These are phyloP conservation scores for Cosmorhoe ocellata DNA, from an alignment of 2,888 invertebrate genomes.

Conservation along the genomic window DNA sequence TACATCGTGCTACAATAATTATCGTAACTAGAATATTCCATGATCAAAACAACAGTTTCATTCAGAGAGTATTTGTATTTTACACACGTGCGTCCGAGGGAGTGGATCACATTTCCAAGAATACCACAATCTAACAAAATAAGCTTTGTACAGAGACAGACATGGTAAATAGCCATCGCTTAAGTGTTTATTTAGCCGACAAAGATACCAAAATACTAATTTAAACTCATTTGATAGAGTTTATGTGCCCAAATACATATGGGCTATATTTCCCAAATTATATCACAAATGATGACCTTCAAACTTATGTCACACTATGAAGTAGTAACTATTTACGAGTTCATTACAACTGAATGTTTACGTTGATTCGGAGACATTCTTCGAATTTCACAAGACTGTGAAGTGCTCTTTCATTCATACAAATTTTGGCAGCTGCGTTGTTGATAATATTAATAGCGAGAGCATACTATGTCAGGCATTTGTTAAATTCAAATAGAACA, in stretches of 20 bases:
- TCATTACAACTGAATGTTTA: conserved; percentile 24
- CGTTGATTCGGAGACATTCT: conserved; percentile 19
- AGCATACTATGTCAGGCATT: conserved; percentile 33
- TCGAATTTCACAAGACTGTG: conserved; percentile 13
- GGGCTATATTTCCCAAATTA: conserved; percentile 4
- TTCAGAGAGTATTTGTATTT: conserved; percentile 43
- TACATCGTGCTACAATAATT: not conserved
- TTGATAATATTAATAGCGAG: conserved; percentile 25
- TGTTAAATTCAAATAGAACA: conserved; percentile 36
- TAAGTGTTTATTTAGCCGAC: conserved; percentile 1
- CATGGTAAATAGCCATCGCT: conserved; percentile 3
- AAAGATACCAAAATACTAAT: conserved; percentile 3
- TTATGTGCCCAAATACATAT: conserved; percentile 1
- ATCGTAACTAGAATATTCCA: conserved; percentile 38
- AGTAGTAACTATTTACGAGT: conserved; percentile 12
- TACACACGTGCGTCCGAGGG: conserved; percentile 42
- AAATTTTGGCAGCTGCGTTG: conserved; percentile 27
- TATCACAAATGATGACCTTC: conserved; percentile 1
- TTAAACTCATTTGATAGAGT: conserved; percentile 9
- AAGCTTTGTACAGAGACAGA: conserved; percentile 1
- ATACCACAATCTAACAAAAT: conserved; percentile 32
- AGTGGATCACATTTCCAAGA: conserved; percentile 43
- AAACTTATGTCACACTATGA: conserved; percentile 8
- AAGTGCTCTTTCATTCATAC: conserved; percentile 32
- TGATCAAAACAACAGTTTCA: conserved; percentile 42